phyloP scores from a whole-genome alignment of 2,888 invertebrate species.

The Agrotis puta region DNA sequence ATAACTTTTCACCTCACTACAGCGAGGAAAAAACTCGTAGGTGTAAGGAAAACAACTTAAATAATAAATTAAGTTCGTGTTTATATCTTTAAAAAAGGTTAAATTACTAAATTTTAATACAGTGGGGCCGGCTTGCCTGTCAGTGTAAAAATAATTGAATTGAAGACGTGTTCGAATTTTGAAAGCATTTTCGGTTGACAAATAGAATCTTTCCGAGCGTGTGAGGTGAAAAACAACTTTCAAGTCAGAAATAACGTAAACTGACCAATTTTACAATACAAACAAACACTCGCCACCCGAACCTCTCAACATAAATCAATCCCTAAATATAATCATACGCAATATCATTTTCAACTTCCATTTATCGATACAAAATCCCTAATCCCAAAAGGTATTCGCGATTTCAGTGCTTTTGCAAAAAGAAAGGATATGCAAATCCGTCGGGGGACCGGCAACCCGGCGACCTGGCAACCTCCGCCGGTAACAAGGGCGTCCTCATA shows the following conservation, averaged over 20 bases:
- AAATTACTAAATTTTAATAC: too few species aligned
- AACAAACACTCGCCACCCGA: conserved; percentile 9
- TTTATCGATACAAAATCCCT: conserved; percentile 69
- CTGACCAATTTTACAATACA: conserved; percentile 18
- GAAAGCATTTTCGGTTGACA: too few species aligned
- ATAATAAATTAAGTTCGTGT: too few species aligned
- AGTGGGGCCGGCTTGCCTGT: too few species aligned
- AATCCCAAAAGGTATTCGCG: conserved; percentile 71
- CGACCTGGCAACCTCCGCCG: conserved; percentile 53
- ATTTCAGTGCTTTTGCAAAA: conserved; percentile 69
- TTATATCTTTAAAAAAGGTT: too few species aligned
- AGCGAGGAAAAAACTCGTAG: too few species aligned
- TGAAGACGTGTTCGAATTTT: too few species aligned
- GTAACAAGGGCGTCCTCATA: conserved; percentile 71
- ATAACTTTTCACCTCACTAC: too few species aligned
- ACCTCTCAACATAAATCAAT: conserved; percentile 56
- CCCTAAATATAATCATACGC: conserved; percentile 59
- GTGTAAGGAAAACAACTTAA: too few species aligned
- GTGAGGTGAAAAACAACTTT: not conserved
- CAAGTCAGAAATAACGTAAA: not conserved
- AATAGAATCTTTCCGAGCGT: too few species aligned
- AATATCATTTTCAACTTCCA: conserved; percentile 66
- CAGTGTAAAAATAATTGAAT: too few species aligned
- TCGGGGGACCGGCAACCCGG: conserved; percentile 59
- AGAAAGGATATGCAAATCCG: conserved; percentile 69